These are phyloP conservation scores for Drosophila asahinai DNA, from an alignment of 1,140 invertebrate species.

Conservation along the genomic window DNA sequence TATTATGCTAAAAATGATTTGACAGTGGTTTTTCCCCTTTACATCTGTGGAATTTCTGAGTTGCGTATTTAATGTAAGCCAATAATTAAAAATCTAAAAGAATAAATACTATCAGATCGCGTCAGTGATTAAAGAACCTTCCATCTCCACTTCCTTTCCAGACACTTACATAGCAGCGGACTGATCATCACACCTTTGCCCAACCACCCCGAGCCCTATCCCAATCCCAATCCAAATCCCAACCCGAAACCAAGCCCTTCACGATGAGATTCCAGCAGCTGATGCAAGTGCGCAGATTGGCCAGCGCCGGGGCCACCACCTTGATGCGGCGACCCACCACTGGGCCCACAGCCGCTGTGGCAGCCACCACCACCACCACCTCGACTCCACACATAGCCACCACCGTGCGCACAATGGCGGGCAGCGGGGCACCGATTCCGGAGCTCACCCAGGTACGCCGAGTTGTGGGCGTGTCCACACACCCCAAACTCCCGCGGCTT, in stretches of 20 bases:
- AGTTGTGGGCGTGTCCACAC: conserved; percentile 29
- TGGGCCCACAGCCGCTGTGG: neutral
- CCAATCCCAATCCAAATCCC: neutral
- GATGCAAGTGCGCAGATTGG: conserved; percentile 73
- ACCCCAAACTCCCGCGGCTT: neutral
- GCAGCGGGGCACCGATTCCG: conserved; percentile 64
- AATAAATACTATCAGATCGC: too few relatives aligned
- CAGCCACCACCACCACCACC: conserved; percentile 14
- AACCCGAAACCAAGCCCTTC: neutral
- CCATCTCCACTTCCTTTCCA: neutral
- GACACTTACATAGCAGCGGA: neutral
- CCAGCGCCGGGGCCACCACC: conserved; percentile 48
- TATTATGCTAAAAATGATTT: too few relatives aligned
- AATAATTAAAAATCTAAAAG: too few relatives aligned
- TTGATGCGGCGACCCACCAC: conserved; percentile 48
- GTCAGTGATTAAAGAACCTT: neutral
- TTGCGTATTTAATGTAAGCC: too few relatives aligned
- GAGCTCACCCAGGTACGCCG: conserved; percentile 69
- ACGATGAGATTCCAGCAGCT: conserved; percentile 67
- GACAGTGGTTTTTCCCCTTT: too few relatives aligned
- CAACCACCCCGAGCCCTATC: neutral
- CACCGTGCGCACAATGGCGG: conserved; percentile 66
- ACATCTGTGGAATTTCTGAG: too few relatives aligned
- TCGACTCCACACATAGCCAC: conserved; percentile 4
- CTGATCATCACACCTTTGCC: neutral